Evolutionary conservation across 64 coral and sea anemone genomes (phyloP), one percentile per base, ranked within the genome.

Genomic region (Montipora sp.): DNA sequence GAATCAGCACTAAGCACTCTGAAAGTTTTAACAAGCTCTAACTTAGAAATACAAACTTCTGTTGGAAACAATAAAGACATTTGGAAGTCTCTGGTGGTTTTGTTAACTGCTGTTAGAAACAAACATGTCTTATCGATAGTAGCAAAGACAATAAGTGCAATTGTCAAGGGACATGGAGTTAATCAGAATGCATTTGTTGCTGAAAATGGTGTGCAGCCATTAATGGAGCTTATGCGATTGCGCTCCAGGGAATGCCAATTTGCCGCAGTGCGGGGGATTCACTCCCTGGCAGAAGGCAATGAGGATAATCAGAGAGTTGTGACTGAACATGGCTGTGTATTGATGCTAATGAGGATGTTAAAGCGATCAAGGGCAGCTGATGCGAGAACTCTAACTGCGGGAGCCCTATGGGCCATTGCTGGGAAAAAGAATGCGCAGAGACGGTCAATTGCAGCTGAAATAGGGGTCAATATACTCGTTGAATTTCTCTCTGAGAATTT

Each of bases 401-500:
- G 89, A 49, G 98, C 92, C 19, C 84, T 99, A 58, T 99, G 98
- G 98, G 94, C 98, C 71, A 99, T 99, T 81, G 98, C 98, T 67
- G 98, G 98, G 18, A 89, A 83, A 47, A 95, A 99, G 61, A 92
- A 91, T 48, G 53, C 45, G 2, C 94, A 94, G 44, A 90, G 84
- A 68, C 74, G 92, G 16, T 99, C 92, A 20, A 91, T 99, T 92
- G 92, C 89, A 66, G 96, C 95, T 86, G 83, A 96, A 79, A 96
- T 99, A 92, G 94, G 98, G 13, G 75, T 99, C 48, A 86, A 92
- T 63, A 68, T 96, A 53, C 89, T 99, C 8, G 92, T 94, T 71
- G 98, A 99, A 77, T 99, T 99, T 53, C 75, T 99, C 13, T 97
- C 95, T 16, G 94, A 99, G 84, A 96, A 96, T 92, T 87, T 95